Evolutionary conservation across 2,797 vertebrate genomes (phyloP), one percentile per base, ranked within the genome.

Genomic region (Etheostoma nigrum): DNA sequence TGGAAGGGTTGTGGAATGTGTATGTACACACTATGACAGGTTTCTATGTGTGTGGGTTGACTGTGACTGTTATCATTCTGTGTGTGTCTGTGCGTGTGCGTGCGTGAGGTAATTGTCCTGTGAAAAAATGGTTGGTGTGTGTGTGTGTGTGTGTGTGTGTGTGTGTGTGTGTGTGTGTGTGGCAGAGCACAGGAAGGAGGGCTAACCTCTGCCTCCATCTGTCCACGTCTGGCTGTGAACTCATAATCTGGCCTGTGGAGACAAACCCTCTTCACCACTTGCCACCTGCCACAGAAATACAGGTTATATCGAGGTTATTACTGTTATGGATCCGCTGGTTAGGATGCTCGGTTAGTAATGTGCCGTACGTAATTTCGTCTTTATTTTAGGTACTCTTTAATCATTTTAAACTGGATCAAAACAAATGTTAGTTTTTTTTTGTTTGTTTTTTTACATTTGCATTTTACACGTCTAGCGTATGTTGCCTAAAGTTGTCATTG

Each of bases 191-290:
- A 76, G 90, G 85, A 86, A 81, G 91, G 76, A 86, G 88, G 85
- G 82, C 87, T 94, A 84, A 93, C 93, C 92, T 93, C 91, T 93
- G 91, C 88, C 88, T 92, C 92, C 90, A 91, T 92, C 92, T 93
- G 91, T 93, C 90, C 89, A 89, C 77, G 86, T 93, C 91, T 90
- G 88, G 89, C 91, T 91, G 88, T 88, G 88, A 93, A 90, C 90
- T 90, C 90, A 87, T 92, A 91, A 92, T 93, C 92, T 91, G 90
- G 88, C 88, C 88, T 92, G 88, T 87, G 89, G 91, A 91, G 90
- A 88, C 86, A 62, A 84, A 88, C 72, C 86, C 85, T 90, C 87
- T 64, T 82, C 91, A 79, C 84, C 90, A 83, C 87, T 84, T 69
- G 87, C 90, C 92, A 92, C 88, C 90, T 91, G 90, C 91, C 88